Percentiles rank a stretch among this genome's conserved stretches.
phyloP scores from a whole-genome alignment of 1,140 invertebrate species.

The Listronotus oregonensis region DNA sequence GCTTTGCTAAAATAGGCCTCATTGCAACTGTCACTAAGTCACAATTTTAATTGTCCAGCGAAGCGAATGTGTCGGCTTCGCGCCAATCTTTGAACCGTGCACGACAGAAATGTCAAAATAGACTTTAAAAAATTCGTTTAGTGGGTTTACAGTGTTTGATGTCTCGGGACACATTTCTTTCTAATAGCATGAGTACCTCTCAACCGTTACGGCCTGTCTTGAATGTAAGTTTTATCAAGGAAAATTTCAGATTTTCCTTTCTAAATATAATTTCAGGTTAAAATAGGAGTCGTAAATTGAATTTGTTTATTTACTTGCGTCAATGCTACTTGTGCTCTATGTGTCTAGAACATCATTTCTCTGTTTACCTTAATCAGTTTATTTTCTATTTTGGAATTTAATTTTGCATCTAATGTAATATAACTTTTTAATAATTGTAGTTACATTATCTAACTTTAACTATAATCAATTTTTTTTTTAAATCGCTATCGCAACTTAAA shows the following conservation, averaged over 20 bases:
- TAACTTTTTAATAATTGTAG: too few relatives aligned
- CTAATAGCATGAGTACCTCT: slow-evolving; percentile 34
- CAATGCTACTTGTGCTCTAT: neutral
- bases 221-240: slow-evolving; percentile 37
- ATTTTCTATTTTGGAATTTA: neutral
- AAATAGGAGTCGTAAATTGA: too few relatives aligned
- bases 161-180: slow-evolving; percentile 22
- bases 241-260: slow-evolving; percentile 1
- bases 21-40: slow-evolving; percentile 15
- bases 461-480: too few relatives aligned
- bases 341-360: neutral
- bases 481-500: too few relatives aligned
- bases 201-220: slow-evolving; percentile 37
- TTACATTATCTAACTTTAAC: too few relatives aligned
- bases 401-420: too few relatives aligned
- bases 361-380: neutral
- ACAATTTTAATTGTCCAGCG: slow-evolving; percentile 15
- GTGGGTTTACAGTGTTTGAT: slow-evolving; percentile 35
- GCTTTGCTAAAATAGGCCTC: slow-evolving; percentile 20
- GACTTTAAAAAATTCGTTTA: slow-evolving; percentile 18
- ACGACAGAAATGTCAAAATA: slow-evolving; percentile 6
- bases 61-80: slow-evolving; percentile 11
- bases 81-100: slow-evolving; percentile 7
- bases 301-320: neutral
- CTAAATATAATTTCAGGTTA: too few relatives aligned